Conservation (phyloP, 2,888 invertebrate genomes). For the Cryptophagus acutangulus region DNA sequence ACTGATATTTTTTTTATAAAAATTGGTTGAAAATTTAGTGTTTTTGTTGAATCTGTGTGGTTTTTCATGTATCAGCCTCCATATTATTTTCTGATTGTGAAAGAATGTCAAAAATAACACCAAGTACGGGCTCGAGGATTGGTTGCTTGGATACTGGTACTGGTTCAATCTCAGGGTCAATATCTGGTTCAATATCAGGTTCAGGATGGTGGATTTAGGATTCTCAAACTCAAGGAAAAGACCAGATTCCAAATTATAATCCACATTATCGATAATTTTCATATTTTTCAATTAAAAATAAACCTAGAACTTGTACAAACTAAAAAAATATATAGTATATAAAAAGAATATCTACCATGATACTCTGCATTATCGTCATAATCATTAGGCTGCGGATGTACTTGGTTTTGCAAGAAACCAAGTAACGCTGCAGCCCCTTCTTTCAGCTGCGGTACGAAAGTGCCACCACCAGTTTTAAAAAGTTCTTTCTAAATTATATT, state of each 20-base stretch:
- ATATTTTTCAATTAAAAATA: not conserved
- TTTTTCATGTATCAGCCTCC: not conserved
- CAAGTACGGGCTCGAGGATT: not conserved
- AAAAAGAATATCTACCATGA: slow-evolving; percentile 2
- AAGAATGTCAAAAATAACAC: too few species aligned
- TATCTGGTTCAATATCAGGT: not conserved
- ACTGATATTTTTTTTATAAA: slow-evolving; percentile 3
- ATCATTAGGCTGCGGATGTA: slow-evolving; percentile 3
- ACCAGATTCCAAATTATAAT: too few species aligned
- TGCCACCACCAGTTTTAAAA: slow-evolving; percentile 6
- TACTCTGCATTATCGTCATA: slow-evolving; percentile 3
- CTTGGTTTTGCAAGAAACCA: slow-evolving; percentile 3
- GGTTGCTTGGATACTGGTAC: too few species aligned
- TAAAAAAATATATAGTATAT: not conserved
- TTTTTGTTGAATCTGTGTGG: not conserved
- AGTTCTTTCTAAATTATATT: slow-evolving; percentile 5
- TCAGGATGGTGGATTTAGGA: too few species aligned
- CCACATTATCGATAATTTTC: not conserved
- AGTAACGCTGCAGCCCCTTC: slow-evolving; percentile 5
- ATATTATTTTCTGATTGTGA: not conserved
- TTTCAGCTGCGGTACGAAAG: slow-evolving; percentile 5
- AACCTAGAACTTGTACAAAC: not conserved
- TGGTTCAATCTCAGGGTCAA: not conserved
- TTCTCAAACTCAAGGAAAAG: not conserved
- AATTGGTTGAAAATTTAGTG: not conserved